A percentile compares a stretch with the other conserved stretches of the same genome.
Conservation (phyloP, 2,888 invertebrate species). For the Liodrosophila aerea region DNA sequence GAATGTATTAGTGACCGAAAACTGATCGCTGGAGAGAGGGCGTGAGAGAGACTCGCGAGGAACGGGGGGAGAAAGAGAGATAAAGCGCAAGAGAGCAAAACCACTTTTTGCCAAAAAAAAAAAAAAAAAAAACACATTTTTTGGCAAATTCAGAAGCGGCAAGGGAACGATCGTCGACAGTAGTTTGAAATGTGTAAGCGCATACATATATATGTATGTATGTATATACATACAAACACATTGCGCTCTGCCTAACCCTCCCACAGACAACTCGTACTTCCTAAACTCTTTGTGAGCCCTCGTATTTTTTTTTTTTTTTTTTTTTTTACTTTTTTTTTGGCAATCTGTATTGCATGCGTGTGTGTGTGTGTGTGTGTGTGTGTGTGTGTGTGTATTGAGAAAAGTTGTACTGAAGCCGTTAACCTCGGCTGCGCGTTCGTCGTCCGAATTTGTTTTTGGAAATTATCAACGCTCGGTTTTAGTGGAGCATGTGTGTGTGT, state of each 20-base stretch:
- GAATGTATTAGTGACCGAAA: slow-evolving; percentile 33
- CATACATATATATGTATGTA: neutral
- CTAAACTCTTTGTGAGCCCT: slow-evolving; percentile 62
- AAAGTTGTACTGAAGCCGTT: slow-evolving; percentile 81
- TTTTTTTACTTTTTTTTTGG: slow-evolving; percentile 6
- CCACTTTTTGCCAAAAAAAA: slow-evolving; percentile 29
- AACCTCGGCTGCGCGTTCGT: slow-evolving; percentile 79
- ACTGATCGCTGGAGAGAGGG: slow-evolving; percentile 9
- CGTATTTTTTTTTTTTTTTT: slow-evolving; percentile 40
- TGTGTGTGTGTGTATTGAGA: slow-evolving; percentile 44
- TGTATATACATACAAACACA: slow-evolving; percentile 3
- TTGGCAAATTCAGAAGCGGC: slow-evolving; percentile 49
- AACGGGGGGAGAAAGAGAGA: neutral
- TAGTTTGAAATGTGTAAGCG: slow-evolving; percentile 49
- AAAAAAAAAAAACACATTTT: no score
- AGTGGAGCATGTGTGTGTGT: neutral
- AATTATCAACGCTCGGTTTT: slow-evolving; percentile 57
- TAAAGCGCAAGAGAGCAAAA: neutral
- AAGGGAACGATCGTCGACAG: slow-evolving; percentile 19
- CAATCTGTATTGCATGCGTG: neutral
- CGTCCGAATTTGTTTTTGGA: slow-evolving; percentile 71
- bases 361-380: slow-evolving; percentile 12
- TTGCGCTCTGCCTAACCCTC: neutral
- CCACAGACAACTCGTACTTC: slow-evolving; percentile 48
- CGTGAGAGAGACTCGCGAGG: neutral